Percentiles rank a stretch among this genome's conserved stretches.
Evolutionary conservation across 2,888 invertebrate species (phyloP).

Genomic region (Drosophila cognata): DNA sequence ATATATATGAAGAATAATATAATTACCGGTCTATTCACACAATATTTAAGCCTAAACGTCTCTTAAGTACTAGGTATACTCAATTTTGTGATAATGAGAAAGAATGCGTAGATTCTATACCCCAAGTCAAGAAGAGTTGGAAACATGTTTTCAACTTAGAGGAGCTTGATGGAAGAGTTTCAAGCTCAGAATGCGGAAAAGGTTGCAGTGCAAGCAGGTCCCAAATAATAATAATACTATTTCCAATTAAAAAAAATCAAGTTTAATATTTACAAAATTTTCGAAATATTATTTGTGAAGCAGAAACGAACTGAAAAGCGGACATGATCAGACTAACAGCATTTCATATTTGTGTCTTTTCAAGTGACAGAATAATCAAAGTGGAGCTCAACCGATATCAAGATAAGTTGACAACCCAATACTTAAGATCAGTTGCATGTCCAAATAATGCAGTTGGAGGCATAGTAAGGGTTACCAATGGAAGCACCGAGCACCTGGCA

Average conservation of each 20-base stretch:
- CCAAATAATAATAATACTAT: no score
- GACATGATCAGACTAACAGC: constrained; percentile 4
- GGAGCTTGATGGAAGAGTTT: not conserved
- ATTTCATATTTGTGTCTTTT: constrained; percentile 7
- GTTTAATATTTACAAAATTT: no score
- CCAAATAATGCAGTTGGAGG: constrained; percentile 19
- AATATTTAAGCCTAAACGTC: no score
- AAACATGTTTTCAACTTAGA: not conserved
- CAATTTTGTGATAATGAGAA: not conserved
- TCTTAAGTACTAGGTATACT: no score
- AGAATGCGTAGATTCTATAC: not conserved
- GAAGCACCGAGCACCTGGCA: constrained; percentile 18
- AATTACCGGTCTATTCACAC: no score
- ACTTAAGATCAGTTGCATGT: constrained; percentile 21
- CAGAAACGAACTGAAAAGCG: constrained; percentile 3
- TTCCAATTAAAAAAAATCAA: not conserved
- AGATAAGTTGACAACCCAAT: constrained; percentile 29
- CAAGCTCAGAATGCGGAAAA: not conserved
- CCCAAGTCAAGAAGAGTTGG: not conserved
- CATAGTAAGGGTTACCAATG: not conserved
- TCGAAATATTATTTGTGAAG: not conserved
- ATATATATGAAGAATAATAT: no score
- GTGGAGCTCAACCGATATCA: constrained; percentile 1
- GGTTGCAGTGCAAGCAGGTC: no score
- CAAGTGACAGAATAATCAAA: constrained; percentile 26